Evolutionary conservation across 2,888 invertebrate species (phyloP).

Genomic region (Chloromyia formosa): DNA sequence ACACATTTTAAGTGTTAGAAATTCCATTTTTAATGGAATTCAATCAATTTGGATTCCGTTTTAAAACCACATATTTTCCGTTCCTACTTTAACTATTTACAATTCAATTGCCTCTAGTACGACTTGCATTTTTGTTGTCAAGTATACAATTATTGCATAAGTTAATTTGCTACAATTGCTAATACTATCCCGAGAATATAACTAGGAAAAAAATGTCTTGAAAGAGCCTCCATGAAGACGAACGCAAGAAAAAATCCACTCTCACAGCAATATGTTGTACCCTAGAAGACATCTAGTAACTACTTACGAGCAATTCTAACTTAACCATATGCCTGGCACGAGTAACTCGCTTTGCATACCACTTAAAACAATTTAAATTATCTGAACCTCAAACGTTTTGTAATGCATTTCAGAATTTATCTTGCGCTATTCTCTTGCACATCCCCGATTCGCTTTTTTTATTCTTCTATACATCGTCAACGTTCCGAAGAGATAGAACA

Average conservation of each 20-base stretch:
- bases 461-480: too few relatives aligned
- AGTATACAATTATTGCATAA: slow-evolving; percentile 23
- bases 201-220: not conserved
- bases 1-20: too few relatives aligned
- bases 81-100: slow-evolving; percentile 33
- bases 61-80: too few relatives aligned
- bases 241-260: not conserved
- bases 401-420: slow-evolving; percentile 33
- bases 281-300: not conserved
- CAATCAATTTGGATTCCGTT: too few relatives aligned
- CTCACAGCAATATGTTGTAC: not conserved
- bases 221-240: not conserved
- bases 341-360: slow-evolving; percentile 50
- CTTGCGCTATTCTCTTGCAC: not conserved
- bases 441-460: not conserved
- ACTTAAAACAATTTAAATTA: slow-evolving; percentile 51
- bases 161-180: not conserved
- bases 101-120: slow-evolving; percentile 40
- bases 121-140: slow-evolving; percentile 20
- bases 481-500: too few relatives aligned
- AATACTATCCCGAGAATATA: not conserved
- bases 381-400: slow-evolving; percentile 41
- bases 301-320: not conserved
- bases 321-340: slow-evolving; percentile 35
- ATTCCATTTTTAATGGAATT: too few relatives aligned